These are phyloP conservation scores for Lithosia quadra DNA, from an alignment of 2,888 invertebrate species.

Conservation along the genomic window DNA sequence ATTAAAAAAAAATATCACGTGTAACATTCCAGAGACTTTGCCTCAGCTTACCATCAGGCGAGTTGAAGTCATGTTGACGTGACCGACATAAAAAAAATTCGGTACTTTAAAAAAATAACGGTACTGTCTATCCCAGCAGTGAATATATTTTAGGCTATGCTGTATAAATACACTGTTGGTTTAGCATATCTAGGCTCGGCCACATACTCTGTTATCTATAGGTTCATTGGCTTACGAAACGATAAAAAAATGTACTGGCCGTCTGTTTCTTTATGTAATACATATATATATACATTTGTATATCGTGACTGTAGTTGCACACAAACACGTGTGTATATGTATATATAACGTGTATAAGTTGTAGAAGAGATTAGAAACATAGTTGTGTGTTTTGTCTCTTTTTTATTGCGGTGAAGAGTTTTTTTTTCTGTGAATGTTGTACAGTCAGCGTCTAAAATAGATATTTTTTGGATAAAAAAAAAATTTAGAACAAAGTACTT, in stretches of 20 bases:
- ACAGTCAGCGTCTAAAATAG: too few relatives aligned
- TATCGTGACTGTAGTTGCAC: slow-evolving; percentile 11
- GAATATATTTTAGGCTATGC: slow-evolving; percentile 35
- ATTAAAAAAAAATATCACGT: too few relatives aligned
- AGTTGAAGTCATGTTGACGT: too few relatives aligned
- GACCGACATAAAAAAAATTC: too few relatives aligned
- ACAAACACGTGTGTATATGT: not conserved
- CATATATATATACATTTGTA: slow-evolving; percentile 38
- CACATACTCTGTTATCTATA: slow-evolving; percentile 57
- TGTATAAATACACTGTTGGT: slow-evolving; percentile 44
- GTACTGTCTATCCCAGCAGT: slow-evolving; percentile 17
- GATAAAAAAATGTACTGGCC: slow-evolving; percentile 61
- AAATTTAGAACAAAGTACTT: too few relatives aligned
- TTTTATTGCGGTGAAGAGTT: not conserved
- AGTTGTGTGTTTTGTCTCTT: not conserved
- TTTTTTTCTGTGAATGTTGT: too few relatives aligned
- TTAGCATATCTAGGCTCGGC: slow-evolving; percentile 49
- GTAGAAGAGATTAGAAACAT: not conserved
- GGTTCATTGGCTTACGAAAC: slow-evolving; percentile 60
- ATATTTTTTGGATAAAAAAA: too few relatives aligned
- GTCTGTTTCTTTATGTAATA: slow-evolving; percentile 58
- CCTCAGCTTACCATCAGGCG: too few relatives aligned
- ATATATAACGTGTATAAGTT: not conserved
- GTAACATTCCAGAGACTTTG: too few relatives aligned
- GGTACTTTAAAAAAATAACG: too few relatives aligned